These are phyloP conservation scores for Pomacea maculata DNA, from an alignment of 1,140 invertebrate species.

Conservation along the genomic window DNA sequence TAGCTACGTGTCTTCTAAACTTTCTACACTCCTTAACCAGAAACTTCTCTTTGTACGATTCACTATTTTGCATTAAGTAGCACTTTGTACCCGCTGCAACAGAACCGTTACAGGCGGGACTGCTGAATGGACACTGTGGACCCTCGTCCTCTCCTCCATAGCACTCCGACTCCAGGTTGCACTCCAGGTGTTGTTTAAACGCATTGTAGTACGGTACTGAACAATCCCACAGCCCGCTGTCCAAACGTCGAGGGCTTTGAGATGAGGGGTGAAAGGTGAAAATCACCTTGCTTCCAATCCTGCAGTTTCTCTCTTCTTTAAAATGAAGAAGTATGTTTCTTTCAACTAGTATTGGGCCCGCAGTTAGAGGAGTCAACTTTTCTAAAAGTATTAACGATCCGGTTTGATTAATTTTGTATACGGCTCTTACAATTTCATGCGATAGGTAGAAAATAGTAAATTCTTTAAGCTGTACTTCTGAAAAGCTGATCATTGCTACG, in stretches of 20 bases:
- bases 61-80: background rate
- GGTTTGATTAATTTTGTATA: background rate
- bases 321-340: background rate
- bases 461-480: background rate
- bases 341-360: background rate
- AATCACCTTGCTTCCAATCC: background rate
- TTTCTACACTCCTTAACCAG: background rate
- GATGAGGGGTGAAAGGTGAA: background rate
- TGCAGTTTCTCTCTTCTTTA: background rate
- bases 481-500: conserved; percentile 3
- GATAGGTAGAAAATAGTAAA: background rate
- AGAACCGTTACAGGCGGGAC: background rate
- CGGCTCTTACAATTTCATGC: background rate
- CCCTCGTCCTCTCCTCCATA: conserved; percentile 1
- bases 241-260: background rate
- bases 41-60: background rate
- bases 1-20: background rate
- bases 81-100: background rate
- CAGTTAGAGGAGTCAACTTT: background rate
- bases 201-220: background rate
- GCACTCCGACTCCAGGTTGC: conserved; percentile 14
- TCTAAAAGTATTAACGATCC: background rate
- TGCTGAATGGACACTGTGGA: conserved; percentile 10
- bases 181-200: conserved; percentile 1
- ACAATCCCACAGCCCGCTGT: conserved; percentile 5